Base-by-base conservation (phyloP, 2,888 invertebrate species). In the Orthonychiurus folsomi region DNA sequence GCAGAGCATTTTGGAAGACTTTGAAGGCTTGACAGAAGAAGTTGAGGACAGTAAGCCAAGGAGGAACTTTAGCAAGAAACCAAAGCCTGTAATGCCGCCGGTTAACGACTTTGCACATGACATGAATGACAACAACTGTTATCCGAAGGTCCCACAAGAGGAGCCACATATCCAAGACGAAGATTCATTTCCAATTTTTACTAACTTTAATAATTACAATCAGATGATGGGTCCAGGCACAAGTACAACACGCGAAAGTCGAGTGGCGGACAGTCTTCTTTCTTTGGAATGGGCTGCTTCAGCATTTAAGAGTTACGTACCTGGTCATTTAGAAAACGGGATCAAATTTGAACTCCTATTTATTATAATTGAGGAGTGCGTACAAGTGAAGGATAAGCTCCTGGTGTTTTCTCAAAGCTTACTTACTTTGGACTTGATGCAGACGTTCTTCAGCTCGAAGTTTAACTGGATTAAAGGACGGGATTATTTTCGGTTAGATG, bases 341-440 rank as follows among this genome's bases (percentile, higher is more conserved):
- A 90, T 91, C 1, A 99, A 99, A 80, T 91, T 99, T 87, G 86
- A 90, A 73, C 83, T 97, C 54, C 86, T 97, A 74, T 89, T 96
- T 77, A 88, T 88, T 71, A 87, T 99, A 67, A 80, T 99, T 57
- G 87, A 90, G 70, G 91, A 94, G 77, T 89, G 93, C 69, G 85
- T 96, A 60, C 82, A 83, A 64, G 77, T 88, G 65, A 93, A 92
- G 1, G 97, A 99, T 78, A 86, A 96, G 66, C 81, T 97, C 63
- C 80, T 99, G 61, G 84, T 97, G 2, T 69, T 69, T 26, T 95
- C 95, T 74, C 96, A 97, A 78, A 95, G 94, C 74, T 81, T 99
- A 63, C 87, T 95, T 73, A 97, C 97, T 0, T 79, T 99, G 69
- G 92, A 94, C 81, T 82, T 95, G 65, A 89, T 99, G 66, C 97